Evolutionary conservation across 2,113 vertebrate genomes (phyloP), one percentile per base, ranked within the genome.

Genomic region (Callocephalon fimbriatum): DNA sequence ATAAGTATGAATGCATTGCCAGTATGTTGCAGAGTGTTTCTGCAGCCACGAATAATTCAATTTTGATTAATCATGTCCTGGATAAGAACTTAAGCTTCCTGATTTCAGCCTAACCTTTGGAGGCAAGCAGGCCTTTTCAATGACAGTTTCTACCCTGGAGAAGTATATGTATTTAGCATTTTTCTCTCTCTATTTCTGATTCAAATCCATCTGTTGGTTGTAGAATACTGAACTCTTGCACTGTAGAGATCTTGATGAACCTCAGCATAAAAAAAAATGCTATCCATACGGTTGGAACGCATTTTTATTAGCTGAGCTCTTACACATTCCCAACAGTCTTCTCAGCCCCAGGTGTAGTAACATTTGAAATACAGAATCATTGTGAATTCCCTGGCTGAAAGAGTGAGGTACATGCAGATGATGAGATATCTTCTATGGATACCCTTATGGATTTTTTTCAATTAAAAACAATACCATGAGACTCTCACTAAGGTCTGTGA

Each of bases 361-460:
- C 2, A 6, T 44, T 12, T 54, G 45, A 61, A 77, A 90, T 48
- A 47, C 15, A 71, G 54, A 92, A 92, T 62, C 16, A 17, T 18
- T 59, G 32, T 63, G 15, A 88, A 96, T 86, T 86, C 82, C 54
- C 81, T 71, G 54, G n/a, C 29, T 89, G 54, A 42, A 77, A 53
- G 94, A 77, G 15, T 54, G 23, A 91, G 12, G 37, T 65, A 68
- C 16, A 45, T 91, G 35, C 76, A 90, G 63, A 71, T 71, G 67
- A 94, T 87, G 80, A 94, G 76, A 47, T 73, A 86, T 59, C 63
- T 70, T 40, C 50, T 38, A 56, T 35, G 21, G 72, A 92, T 58
- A 80, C 2, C 74, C 81, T 53, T 76, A 88, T 27, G 92, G 88
- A 90, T 88, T 95, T 90, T 90, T 90, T 83, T 96, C 63, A 95